Evolutionary conservation across 1,140 invertebrate genomes (phyloP).

Genomic region (Drosophila sp.): DNA sequence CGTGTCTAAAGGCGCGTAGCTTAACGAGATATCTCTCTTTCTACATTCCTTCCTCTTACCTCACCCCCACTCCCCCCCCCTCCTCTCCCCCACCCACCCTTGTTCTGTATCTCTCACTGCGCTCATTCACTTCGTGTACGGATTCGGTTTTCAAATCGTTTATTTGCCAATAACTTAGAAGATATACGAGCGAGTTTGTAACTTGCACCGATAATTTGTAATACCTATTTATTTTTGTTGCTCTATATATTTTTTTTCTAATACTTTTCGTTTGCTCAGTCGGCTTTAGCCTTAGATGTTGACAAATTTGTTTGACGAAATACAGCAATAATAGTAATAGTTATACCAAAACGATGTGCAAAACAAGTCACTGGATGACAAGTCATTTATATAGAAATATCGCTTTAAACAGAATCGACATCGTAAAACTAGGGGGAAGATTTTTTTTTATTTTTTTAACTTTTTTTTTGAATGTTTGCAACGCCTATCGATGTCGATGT

Average conservation of each 20-base stretch:
- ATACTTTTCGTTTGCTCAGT: neutral
- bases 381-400: conserved; percentile 21
- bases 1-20: conserved; percentile 53
- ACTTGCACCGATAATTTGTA: conserved; percentile 52
- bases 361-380: conserved; percentile 7
- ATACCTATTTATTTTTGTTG: conserved; percentile 30
- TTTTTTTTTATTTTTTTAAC: neutral
- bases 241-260: conserved; percentile 41
- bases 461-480: neutral
- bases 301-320: conserved; percentile 3
- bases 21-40: conserved; percentile 26
- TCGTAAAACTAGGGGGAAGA: conserved; percentile 18
- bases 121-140: neutral
- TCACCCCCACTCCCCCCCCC: neutral
- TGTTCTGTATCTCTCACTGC: conserved; percentile 5
- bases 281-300: conserved; percentile 20
- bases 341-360: conserved; percentile 6
- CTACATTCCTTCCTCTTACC: neutral
- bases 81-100: conserved; percentile 6
- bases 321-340: neutral
- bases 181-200: conserved; percentile 23
- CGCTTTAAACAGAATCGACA: neutral
- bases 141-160: conserved; percentile 8
- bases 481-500: neutral
- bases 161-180: conserved; percentile 46